These are phyloP conservation scores for Tenualosa thibaudeaui DNA, from an alignment of 2,797 vertebrate species.

Conservation along the genomic window DNA sequence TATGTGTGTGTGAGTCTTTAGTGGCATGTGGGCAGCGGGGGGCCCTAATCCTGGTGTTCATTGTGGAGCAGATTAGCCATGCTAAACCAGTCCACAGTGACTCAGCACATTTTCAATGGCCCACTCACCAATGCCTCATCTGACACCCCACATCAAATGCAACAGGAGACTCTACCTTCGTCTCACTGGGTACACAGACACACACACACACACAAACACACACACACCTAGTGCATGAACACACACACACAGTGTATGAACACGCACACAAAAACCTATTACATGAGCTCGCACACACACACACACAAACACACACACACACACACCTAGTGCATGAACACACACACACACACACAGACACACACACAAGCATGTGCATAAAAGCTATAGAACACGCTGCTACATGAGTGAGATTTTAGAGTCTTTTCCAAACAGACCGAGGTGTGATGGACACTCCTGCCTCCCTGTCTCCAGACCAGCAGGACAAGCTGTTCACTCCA, in stretches of 20 bases:
- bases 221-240: neutral
- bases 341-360: neutral
- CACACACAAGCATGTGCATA: neutral
- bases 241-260: neutral
- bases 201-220: neutral
- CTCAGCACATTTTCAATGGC: conserved; percentile 76
- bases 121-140: conserved; percentile 39
- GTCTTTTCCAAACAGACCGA: neutral
- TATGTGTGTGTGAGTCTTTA: neutral
- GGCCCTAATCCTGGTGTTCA: conserved; percentile 70
- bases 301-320: conserved; percentile 10
- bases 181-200: neutral
- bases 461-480: too few relatives aligned
- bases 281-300: neutral
- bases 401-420: neutral
- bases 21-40: conserved; percentile 36
- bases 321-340: neutral
- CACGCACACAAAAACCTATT: neutral
- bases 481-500: neutral
- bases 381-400: neutral
- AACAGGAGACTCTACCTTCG: conserved; percentile 43
- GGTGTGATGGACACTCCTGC: too few relatives aligned
- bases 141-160: conserved; percentile 58
- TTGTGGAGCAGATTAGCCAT: conserved; percentile 75
- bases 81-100: conserved; percentile 73